phyloP scores from a whole-genome alignment of 1,140 invertebrate species.

The Ips nitidus region DNA sequence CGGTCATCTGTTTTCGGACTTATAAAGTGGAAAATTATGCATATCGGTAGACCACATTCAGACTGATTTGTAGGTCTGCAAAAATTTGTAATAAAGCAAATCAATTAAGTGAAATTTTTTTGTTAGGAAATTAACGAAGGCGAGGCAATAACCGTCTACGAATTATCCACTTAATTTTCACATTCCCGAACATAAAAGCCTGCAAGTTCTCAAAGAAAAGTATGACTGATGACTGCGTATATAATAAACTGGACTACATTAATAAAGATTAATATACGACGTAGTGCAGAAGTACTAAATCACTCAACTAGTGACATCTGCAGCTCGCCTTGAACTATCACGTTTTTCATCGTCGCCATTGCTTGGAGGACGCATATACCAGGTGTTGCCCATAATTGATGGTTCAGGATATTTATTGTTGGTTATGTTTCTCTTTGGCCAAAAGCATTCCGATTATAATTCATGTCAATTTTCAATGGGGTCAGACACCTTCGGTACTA shows the following conservation, averaged over 20 bases:
- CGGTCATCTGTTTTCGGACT: neutral
- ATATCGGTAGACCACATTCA: neutral
- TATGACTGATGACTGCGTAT: slow-evolving; percentile 15
- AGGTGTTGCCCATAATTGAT: slow-evolving; percentile 44
- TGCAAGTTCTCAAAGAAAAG: slow-evolving; percentile 12
- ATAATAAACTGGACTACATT: slow-evolving; percentile 32
- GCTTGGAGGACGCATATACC: slow-evolving; percentile 35
- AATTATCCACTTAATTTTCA: too few relatives aligned
- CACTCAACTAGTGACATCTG: slow-evolving; percentile 45
- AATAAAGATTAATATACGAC: slow-evolving; percentile 40
- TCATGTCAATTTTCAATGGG: neutral
- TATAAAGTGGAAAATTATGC: slow-evolving; percentile 1
- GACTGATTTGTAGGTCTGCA: too few relatives aligned
- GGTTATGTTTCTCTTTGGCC: slow-evolving; percentile 11
- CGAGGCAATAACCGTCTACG: too few relatives aligned
- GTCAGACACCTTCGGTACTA: too few relatives aligned
- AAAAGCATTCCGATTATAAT: slow-evolving; percentile 5
- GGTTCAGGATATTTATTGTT: slow-evolving; percentile 17
- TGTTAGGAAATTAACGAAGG: too few relatives aligned
- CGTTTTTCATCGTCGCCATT: slow-evolving; percentile 42
- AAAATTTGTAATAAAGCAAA: too few relatives aligned
- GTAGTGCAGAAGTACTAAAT: slow-evolving; percentile 39
- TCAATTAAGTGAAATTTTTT: too few relatives aligned
- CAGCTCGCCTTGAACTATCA: slow-evolving; percentile 47
- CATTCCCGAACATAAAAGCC: too few relatives aligned